phyloP scores from a whole-genome alignment of 2,888 invertebrate species.

The Sepioteuthis lessoniana region DNA sequence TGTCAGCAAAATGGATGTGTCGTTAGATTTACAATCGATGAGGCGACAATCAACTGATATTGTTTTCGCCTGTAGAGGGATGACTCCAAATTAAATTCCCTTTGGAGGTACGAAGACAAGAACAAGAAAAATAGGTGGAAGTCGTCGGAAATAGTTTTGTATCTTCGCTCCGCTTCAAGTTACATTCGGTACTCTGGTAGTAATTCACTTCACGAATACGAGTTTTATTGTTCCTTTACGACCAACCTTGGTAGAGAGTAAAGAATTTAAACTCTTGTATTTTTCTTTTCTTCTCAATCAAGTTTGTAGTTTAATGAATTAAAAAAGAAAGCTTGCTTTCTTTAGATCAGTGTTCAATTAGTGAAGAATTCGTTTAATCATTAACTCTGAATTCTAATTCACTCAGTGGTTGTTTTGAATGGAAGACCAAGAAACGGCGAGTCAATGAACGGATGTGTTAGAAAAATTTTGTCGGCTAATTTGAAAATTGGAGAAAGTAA shows the following conservation, averaged over 20 bases:
- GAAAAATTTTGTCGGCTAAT: neutral
- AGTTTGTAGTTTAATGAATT: neutral
- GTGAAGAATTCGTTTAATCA: slow-evolving; percentile 1
- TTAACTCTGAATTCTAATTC: neutral
- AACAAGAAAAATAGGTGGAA: too few relatives aligned
- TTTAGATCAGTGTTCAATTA: neutral
- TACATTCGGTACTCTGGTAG: neutral
- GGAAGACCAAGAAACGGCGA: neutral
- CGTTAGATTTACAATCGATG: too few relatives aligned
- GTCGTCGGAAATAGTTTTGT: too few relatives aligned
- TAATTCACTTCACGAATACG: neutral
- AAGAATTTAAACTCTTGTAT: neutral
- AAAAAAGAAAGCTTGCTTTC: neutral
- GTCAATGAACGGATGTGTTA: neutral
- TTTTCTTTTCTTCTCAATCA: neutral
- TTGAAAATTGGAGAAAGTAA: neutral
- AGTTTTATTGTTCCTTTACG: neutral
- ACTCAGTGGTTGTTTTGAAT: neutral
- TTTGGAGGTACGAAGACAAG: too few relatives aligned
- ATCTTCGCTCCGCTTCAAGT: neutral
- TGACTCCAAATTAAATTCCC: too few relatives aligned
- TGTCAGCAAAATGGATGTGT: too few relatives aligned
- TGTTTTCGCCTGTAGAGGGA: too few relatives aligned
- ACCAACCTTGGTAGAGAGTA: neutral
- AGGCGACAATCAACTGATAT: too few relatives aligned